Conservation (phyloP, 2,113 vertebrate genomes). For the Poeciliopsis turrubarensis region DNA sequence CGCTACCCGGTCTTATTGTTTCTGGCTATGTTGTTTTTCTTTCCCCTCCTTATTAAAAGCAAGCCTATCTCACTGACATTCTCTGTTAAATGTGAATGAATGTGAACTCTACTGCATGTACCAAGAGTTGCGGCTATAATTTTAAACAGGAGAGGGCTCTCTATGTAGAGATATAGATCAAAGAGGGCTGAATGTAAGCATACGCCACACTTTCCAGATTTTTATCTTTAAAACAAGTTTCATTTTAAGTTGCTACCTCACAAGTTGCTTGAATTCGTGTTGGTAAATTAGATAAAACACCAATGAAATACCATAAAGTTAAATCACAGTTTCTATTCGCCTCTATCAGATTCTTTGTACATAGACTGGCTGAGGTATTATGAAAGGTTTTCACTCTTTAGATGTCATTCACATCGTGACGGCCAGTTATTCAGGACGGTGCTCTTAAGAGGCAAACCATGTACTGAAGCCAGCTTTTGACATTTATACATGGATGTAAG, state of each 20-base stretch:
- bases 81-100: not conserved
- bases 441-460: not conserved
- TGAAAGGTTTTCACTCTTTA: not conserved
- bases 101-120: not conserved
- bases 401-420: not conserved
- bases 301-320: no score
- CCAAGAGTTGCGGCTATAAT: no score
- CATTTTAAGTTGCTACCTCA: no score
- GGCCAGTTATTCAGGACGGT: not conserved
- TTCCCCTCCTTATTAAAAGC: not conserved
- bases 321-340: constrained; percentile 24
- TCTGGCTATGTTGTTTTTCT: not conserved
- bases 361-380: not conserved
- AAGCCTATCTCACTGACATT: not conserved
- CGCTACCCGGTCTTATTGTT: not conserved
- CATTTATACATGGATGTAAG: not conserved
- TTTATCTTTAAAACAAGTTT: no score
- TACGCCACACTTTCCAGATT: no score
- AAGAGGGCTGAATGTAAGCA: no score
- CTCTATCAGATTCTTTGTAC: constrained; percentile 10
- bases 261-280: no score
- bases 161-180: no score
- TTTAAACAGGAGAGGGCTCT: no score
- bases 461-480: not conserved
- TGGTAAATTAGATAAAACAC: no score